These are phyloP conservation scores for Thryonomys swinderianus DNA, from an alignment of 2,113 vertebrate genomes.

Conservation along the genomic window DNA sequence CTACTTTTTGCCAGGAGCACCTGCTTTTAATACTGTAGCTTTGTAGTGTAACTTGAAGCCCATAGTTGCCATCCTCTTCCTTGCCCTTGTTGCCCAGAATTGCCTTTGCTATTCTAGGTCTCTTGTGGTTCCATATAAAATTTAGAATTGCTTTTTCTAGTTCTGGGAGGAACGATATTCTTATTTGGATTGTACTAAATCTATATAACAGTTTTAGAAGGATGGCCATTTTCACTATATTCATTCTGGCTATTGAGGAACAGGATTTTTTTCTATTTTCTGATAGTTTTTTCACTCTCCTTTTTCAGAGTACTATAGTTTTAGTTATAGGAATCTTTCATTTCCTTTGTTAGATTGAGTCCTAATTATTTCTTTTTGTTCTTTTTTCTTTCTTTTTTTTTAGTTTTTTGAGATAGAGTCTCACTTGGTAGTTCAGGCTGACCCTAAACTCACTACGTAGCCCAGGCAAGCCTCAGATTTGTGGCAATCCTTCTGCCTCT, in stretches of 20 bases:
- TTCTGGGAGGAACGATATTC: neutral
- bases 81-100: neutral
- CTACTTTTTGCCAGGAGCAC: neutral
- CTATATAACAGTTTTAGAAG: neutral
- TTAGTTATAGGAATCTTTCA: neutral
- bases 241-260: neutral
- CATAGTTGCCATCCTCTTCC: neutral
- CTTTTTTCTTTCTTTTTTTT: too few species aligned
- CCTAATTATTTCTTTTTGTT: neutral
- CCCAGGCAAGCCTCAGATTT: too few species aligned
- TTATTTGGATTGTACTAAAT: neutral
- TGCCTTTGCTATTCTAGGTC: neutral
- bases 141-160: neutral
- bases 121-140: neutral
- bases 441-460: too few species aligned
- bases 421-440: too few species aligned
- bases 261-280: neutral
- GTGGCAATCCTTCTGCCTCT: too few species aligned
- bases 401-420: too few species aligned
- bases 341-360: neutral
- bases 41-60: neutral
- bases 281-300: neutral
- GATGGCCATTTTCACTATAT: neutral
- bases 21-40: neutral
- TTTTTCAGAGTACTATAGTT: neutral